These are phyloP conservation scores for Stenolophus ochropezus DNA, from an alignment of 2,888 invertebrate species.

Conservation along the genomic window DNA sequence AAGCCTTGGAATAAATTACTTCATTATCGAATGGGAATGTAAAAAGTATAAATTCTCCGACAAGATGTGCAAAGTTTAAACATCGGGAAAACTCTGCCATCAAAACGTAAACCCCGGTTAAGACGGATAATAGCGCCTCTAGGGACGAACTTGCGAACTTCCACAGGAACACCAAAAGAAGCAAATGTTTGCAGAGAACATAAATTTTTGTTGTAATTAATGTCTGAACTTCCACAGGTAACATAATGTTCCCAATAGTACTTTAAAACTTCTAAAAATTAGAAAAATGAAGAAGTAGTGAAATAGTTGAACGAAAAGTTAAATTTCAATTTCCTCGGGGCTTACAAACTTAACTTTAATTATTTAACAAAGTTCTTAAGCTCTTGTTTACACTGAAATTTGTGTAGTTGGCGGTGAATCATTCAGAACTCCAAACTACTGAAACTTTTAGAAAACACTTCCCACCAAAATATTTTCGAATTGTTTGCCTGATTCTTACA, in stretches of 20 bases:
- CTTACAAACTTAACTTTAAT: neutral
- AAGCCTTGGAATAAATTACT: conserved; percentile 28
- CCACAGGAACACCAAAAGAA: conserved; percentile 28
- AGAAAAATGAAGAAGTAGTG: neutral
- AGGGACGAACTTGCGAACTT: conserved; percentile 15
- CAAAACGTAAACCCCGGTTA: conserved; percentile 24
- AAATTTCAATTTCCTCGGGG: neutral
- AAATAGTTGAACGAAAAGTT: neutral
- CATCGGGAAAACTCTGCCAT: neutral
- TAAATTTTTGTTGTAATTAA: conserved; percentile 42
- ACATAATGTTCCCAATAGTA: neutral
- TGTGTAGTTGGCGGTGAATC: too few species aligned
- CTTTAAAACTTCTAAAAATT: conserved; percentile 3
- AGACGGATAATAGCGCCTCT: conserved; percentile 24
- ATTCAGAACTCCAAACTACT: neutral
- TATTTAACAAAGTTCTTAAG: neutral
- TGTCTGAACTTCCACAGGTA: neutral
- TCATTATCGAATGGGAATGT: conserved; percentile 9
- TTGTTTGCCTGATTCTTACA: too few species aligned
- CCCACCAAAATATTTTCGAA: too few species aligned
- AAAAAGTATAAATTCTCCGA: conserved; percentile 3
- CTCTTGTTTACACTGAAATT: neutral
- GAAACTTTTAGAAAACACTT: too few species aligned
- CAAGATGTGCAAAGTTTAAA: conserved; percentile 23
- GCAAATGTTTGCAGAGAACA: conserved; percentile 24